These are phyloP conservation scores for Teleopsis dalmanni DNA, from an alignment of 1,140 invertebrate species.

Conservation along the genomic window DNA sequence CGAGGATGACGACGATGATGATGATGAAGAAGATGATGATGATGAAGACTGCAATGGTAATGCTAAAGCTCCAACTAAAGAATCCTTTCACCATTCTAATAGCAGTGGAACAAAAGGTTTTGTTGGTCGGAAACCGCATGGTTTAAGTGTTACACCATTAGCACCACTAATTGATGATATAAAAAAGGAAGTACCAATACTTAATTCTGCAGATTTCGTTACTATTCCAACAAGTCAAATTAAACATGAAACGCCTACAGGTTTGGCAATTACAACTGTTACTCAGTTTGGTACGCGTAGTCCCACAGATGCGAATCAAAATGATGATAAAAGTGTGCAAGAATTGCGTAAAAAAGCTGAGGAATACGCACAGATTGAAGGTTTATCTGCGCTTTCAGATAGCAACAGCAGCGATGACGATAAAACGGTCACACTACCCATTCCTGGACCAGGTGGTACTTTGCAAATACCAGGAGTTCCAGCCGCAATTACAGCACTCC, in stretches of 20 bases:
- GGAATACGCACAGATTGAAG: neutral
- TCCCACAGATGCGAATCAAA: slow-evolving; percentile 1
- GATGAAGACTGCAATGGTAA: neutral
- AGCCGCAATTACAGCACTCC: slow-evolving; percentile 30
- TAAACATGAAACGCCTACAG: slow-evolving; percentile 11
- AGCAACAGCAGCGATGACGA: slow-evolving; percentile 7
- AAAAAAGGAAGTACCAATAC: slow-evolving; percentile 8
- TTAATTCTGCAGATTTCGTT: slow-evolving; percentile 13
- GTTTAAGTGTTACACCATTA: slow-evolving; percentile 1
- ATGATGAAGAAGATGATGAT: neutral
- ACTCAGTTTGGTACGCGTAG: slow-evolving; percentile 4
- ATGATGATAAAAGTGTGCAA: neutral
- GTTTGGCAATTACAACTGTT: slow-evolving; percentile 1
- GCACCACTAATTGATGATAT: slow-evolving; percentile 5
- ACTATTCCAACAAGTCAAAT: slow-evolving; percentile 14
- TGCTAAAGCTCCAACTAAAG: neutral
- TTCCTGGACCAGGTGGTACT: slow-evolving; percentile 20
- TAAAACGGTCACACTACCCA: neutral
- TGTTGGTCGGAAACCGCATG: too few relatives aligned
- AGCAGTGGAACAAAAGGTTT: too few relatives aligned
- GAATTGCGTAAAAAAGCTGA: neutral
- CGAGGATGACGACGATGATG: slow-evolving; percentile 11
- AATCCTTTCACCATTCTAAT: too few relatives aligned
- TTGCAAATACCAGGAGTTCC: slow-evolving; percentile 35
- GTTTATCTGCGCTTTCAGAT: slow-evolving; percentile 2